phyloP scores from a whole-genome alignment of 1,140 invertebrate species.

The Drosophila biarmipes region DNA sequence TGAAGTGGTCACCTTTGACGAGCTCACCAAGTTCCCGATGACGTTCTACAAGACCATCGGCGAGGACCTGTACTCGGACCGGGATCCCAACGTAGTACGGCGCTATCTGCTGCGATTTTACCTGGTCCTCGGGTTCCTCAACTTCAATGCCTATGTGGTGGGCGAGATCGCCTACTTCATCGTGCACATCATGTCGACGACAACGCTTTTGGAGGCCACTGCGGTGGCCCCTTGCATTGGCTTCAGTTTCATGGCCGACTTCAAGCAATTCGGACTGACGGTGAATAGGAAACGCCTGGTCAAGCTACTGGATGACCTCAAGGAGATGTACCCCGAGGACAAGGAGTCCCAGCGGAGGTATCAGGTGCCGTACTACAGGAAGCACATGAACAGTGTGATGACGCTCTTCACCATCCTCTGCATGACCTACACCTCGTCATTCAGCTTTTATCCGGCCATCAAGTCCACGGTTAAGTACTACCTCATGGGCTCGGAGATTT shows the following conservation, averaged over 20 bases:
- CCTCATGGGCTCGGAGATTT: slow-evolving; percentile 65
- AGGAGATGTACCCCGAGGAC: slow-evolving; percentile 55
- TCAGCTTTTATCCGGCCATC: slow-evolving; percentile 74
- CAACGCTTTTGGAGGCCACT: slow-evolving; percentile 66
- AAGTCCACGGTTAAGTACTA: slow-evolving; percentile 68
- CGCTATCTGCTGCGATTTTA: slow-evolving; percentile 56
- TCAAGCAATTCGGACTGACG: slow-evolving; percentile 68
- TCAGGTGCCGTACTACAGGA: slow-evolving; percentile 56
- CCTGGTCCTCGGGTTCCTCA: slow-evolving; percentile 61
- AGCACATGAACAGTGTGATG: slow-evolving; percentile 68
- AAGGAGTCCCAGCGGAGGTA: slow-evolving; percentile 39
- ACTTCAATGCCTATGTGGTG: slow-evolving; percentile 71
- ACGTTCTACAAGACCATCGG: slow-evolving; percentile 74
- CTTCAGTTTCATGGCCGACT: slow-evolving; percentile 75
- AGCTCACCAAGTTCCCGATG: slow-evolving; percentile 63
- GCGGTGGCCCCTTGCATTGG: slow-evolving; percentile 73
- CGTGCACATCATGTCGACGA: slow-evolving; percentile 66
- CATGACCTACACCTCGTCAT: slow-evolving; percentile 73
- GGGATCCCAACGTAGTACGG: slow-evolving; percentile 55
- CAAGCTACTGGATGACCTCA: slow-evolving; percentile 56
- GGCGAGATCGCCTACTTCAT: slow-evolving; percentile 72
- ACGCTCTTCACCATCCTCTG: slow-evolving; percentile 66
- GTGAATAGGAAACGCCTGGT: slow-evolving; percentile 49
- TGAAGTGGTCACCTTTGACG: slow-evolving; percentile 57
- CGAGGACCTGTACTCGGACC: slow-evolving; percentile 66